Conservation (phyloP, 2,888 invertebrate species). For the Zelleria hepariella region DNA sequence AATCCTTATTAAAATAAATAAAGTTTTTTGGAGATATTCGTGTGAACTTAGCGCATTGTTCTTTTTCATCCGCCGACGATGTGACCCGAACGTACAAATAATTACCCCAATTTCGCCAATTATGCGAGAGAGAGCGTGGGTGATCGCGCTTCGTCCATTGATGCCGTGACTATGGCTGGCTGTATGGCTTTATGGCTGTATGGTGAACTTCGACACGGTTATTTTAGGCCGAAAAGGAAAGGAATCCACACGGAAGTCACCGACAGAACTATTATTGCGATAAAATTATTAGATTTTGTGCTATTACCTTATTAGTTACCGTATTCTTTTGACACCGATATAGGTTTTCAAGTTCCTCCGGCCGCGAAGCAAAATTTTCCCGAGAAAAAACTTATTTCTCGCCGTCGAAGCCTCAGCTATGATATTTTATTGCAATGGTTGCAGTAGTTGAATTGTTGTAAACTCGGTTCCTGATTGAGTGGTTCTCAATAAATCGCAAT, state of each 20-base stretch:
- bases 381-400: too few relatives aligned
- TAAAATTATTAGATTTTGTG: too few relatives aligned
- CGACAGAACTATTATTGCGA: not conserved
- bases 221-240: not conserved
- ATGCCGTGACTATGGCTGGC: too few relatives aligned
- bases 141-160: slow-evolving; percentile 21
- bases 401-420: too few relatives aligned
- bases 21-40: not conserved
- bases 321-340: too few relatives aligned
- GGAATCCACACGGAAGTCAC: not conserved
- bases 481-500: not conserved
- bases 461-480: too few relatives aligned
- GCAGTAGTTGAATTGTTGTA: too few relatives aligned
- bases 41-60: not conserved
- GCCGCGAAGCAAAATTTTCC: too few relatives aligned
- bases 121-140: slow-evolving; percentile 41
- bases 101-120: slow-evolving; percentile 56
- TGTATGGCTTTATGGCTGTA: too few relatives aligned
- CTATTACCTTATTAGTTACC: too few relatives aligned
- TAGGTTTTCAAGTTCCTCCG: too few relatives aligned
- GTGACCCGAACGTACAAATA: slow-evolving; percentile 27
- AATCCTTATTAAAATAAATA: not conserved
- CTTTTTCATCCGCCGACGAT: slow-evolving; percentile 21
- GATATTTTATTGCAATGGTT: too few relatives aligned
- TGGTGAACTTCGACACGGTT: not conserved